These are phyloP conservation scores for Agrilus biguttatus DNA, from an alignment of 2,888 invertebrate species.

Conservation along the genomic window DNA sequence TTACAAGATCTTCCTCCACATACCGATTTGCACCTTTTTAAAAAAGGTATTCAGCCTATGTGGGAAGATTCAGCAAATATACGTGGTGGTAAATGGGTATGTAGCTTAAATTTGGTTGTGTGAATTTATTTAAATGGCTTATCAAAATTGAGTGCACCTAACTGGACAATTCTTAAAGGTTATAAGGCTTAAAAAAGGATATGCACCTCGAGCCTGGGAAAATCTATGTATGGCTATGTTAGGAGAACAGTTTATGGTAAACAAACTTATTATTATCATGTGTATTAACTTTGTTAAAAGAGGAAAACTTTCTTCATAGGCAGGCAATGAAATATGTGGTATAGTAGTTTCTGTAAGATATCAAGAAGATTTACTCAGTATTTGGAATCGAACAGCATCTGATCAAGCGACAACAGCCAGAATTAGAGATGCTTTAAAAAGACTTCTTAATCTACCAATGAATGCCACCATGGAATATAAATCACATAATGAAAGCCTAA, in stretches of 20 bases:
- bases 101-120: conserved; percentile 6
- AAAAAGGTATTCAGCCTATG: conserved; percentile 97
- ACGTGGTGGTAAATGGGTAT: conserved; percentile 95
- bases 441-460: conserved; percentile 88
- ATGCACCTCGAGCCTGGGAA: conserved; percentile 96
- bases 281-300: background rate
- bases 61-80: conserved; percentile 98
- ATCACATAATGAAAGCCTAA: conserved; percentile 66
- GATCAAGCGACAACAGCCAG: conserved; percentile 78
- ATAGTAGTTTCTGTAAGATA: conserved; percentile 90
- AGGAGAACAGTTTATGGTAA: conserved; percentile 93
- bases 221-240: conserved; percentile 96
- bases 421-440: conserved; percentile 87
- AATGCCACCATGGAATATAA: conserved; percentile 93
- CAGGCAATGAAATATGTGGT: conserved; percentile 96
- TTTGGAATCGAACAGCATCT: conserved; percentile 93
- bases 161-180: conserved; percentile 28
- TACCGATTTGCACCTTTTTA: conserved; percentile 92
- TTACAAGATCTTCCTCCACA: conserved; percentile 83
- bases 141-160: background rate
- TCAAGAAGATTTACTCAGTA: conserved; percentile 90
- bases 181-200: conserved; percentile 82
- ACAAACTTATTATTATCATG: background rate
- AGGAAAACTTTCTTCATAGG: conserved; percentile 15
- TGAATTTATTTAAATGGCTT: background rate